These are phyloP conservation scores for Cyrtorhinus lividipennis DNA, from an alignment of 1,140 invertebrate species.

Conservation along the genomic window DNA sequence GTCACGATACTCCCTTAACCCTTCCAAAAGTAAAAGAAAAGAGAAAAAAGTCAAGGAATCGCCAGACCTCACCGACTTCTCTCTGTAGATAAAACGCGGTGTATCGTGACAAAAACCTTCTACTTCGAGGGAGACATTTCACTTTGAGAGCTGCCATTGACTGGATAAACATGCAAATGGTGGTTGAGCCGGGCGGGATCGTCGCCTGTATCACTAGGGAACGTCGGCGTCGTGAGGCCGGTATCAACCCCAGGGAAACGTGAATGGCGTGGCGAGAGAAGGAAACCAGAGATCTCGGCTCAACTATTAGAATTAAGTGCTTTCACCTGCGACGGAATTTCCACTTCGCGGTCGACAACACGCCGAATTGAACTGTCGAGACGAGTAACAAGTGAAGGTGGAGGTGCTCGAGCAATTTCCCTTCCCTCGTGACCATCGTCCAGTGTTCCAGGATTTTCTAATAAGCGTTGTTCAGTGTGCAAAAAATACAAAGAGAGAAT, in stretches of 20 bases:
- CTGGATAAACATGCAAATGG: conserved; percentile 1
- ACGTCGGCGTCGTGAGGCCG: neutral
- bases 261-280: neutral
- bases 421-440: no score
- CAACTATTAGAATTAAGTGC: conserved; percentile 1
- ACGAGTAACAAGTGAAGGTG: no score
- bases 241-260: conserved; percentile 4
- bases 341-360: neutral
- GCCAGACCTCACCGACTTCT: neutral
- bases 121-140: neutral
- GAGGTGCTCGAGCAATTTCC: no score
- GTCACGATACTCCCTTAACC: neutral
- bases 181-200: neutral
- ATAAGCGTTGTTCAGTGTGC: no score
- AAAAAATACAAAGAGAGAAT: no score
- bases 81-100: neutral
- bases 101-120: neutral
- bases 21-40: neutral
- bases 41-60: neutral
- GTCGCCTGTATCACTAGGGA: neutral
- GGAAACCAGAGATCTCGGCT: neutral
- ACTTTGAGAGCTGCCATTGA: conserved; percentile 9
- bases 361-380: no score
- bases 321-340: neutral
- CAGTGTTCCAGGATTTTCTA: no score